Base-by-base conservation (phyloP, 2,888 invertebrate genomes). In the Pasiphila rectangulata region DNA sequence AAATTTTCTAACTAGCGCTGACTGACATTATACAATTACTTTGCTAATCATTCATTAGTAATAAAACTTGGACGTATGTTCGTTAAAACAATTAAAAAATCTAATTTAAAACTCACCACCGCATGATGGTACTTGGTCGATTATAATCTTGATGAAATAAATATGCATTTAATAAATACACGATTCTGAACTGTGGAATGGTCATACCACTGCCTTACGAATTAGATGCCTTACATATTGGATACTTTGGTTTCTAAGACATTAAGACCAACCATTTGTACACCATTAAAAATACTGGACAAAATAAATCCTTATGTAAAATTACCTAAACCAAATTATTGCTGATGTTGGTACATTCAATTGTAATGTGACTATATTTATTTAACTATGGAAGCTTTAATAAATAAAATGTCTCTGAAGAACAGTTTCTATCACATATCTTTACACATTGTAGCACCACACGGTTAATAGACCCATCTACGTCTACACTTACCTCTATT, bases 381-480 rank as follows among this genome's bases (percentile, higher is more conserved):
- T 78, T 80, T 75, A 82, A 56, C 83, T 87, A 86, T 84, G 83
- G 85, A 79, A 83, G 83, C 75, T 77, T 86, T 72, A 79, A 81
- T 88, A 88, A 87, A 86, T 87, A 88, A 87, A 85, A 88, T 79
- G 85, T 84, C 79, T 87, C 83, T 86, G 84, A 74, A 87, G 83
- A 83, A 83, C 74, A 83, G 78, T 84, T 82, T 86, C 82, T 88
- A 88, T 88, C 88, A 88, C 88, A 88, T 86, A 78, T 87, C 86
- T 69, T 88, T 87, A 84, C 85, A 83, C 83, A 69, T 73, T 85
- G 83, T 87, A 88, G 87, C 87, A 88, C 88, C 88, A 86, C 87
- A 79, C 88, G 68, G 83, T 87, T 87, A 87, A 84, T 83, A 85
- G 85, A 87, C 84, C 86, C 86, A 82, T 83, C 86, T 85, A 87